phyloP scores from a whole-genome alignment of 2,797 vertebrate genomes.

The Sebastes nivosus region DNA sequence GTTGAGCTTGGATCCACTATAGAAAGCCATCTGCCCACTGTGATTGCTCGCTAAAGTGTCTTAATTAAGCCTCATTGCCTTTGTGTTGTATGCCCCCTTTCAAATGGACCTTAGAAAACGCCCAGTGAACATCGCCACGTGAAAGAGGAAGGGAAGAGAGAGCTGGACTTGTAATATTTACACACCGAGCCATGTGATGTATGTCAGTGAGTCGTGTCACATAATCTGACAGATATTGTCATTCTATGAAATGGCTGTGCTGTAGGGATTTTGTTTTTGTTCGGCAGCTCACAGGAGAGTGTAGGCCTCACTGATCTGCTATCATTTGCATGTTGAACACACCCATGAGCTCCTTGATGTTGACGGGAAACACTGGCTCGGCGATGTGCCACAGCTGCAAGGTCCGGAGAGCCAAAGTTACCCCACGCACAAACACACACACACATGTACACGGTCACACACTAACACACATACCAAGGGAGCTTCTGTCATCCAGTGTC shows the following conservation, averaged over 20 bases:
- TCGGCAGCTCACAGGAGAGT: slow-evolving; percentile 28
- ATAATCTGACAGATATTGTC: slow-evolving; percentile 52
- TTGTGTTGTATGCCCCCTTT: slow-evolving; percentile 58
- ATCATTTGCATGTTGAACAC: slow-evolving; percentile 67
- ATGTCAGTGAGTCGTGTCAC: slow-evolving; percentile 39
- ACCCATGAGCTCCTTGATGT: slow-evolving; percentile 60
- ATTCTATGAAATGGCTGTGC: slow-evolving; percentile 28
- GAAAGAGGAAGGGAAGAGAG: neutral
- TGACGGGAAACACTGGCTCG: slow-evolving; percentile 43
- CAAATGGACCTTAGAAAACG: slow-evolving; percentile 37
- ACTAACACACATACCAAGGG: slow-evolving; percentile 38
- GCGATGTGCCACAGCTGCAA: slow-evolving; percentile 49
- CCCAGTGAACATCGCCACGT: slow-evolving; percentile 8
- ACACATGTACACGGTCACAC: neutral
- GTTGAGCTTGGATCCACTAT: slow-evolving; percentile 77
- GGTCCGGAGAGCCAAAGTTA: slow-evolving; percentile 48
- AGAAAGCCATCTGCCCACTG: slow-evolving; percentile 82
- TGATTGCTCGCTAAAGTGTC: slow-evolving; percentile 80
- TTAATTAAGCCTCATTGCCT: slow-evolving; percentile 79
- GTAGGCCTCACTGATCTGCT: slow-evolving; percentile 43
- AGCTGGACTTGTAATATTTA: slow-evolving; percentile 20
- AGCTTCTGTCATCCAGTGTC: slow-evolving; percentile 57
- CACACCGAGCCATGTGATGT: slow-evolving; percentile 9
- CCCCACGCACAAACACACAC: neutral
- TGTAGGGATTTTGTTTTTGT: slow-evolving; percentile 51